Percentiles rank a stretch among this genome's conserved stretches.
These are phyloP conservation scores for Telmatherina bonti DNA, from an alignment of 2,797 vertebrate genomes.

Conservation along the genomic window DNA sequence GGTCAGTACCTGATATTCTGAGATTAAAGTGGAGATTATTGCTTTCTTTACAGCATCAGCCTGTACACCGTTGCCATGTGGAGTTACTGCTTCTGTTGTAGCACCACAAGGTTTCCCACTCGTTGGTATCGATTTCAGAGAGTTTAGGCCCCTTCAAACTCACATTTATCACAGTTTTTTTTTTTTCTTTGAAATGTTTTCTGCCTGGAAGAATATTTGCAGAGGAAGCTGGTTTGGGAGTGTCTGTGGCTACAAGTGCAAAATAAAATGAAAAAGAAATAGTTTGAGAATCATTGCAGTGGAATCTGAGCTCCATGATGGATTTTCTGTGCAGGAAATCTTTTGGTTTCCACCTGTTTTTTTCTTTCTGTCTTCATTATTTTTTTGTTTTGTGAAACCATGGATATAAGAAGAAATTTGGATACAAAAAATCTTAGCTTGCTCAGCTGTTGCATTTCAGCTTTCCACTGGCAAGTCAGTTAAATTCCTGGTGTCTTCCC, in stretches of 20 bases:
- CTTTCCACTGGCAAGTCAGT: neutral
- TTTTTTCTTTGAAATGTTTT: too few relatives aligned
- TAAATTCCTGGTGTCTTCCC: slow-evolving; percentile 8
- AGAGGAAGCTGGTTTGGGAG: neutral
- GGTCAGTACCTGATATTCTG: slow-evolving; percentile 47
- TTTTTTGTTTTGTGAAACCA: neutral
- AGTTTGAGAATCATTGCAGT: neutral
- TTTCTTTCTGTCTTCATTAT: too few relatives aligned
- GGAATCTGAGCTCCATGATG: neutral
- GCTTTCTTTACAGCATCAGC: neutral
- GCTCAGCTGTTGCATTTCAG: neutral
- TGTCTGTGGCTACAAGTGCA: neutral
- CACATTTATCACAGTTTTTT: neutral
- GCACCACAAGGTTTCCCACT: neutral
- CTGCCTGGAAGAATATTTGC: neutral
- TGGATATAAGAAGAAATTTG: neutral
- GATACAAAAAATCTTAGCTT: neutral
- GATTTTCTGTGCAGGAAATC: neutral
- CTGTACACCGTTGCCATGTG: neutral
- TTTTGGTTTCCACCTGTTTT: neutral
- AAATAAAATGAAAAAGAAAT: neutral
- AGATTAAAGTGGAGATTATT: slow-evolving; percentile 5
- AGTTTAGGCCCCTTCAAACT: neutral
- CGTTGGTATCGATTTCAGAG: neutral
- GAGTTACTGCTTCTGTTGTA: neutral